Evolutionary conservation across 2,888 invertebrate species (phyloP), one percentile per base, ranked within the genome.

Genomic region (Acrobasis suavella): DNA sequence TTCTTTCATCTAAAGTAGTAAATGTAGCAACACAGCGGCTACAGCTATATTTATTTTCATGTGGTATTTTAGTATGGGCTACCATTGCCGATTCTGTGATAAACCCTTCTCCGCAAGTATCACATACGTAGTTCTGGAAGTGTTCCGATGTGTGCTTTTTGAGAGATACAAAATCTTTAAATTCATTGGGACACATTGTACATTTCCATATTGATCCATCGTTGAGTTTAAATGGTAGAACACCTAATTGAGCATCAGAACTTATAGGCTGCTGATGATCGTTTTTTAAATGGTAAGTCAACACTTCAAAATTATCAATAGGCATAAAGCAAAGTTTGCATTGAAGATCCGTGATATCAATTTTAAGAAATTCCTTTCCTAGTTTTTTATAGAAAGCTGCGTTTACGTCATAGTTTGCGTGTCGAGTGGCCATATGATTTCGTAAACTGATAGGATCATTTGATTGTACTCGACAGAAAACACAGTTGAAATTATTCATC

Each of bases 91-190:
- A 88, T 69, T 91, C 90, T 0, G 92, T 92, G 8, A 92, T 89
- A 64, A 91, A 91, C 0, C 92, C 92, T 69, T 90, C 90, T 0
- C 92, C 92, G 60, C 92, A 92, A 0, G 89, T 86, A 66, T 91
- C 91, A 65, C 92, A 92, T 9, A 92, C 92, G 64, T 90, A 91
- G 64, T 92, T 92, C 66, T 91, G 89, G 58, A 89, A 92, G 70
- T 92, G 92, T 66, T 85, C 85, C 0, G 86, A 77, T 0, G 91
- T 92, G 64, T 92, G 92, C 52, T 88, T 91, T 65, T 87, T 88
- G n/a, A 92, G 67, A 0, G 86, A 87, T 0, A 85, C 76, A 58
- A 91, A 91, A 68, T 91, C 89, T 77, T 89, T 87, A 56, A 92
- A 92, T 65, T 86, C 85, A 61, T 90, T 87, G 0, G 87, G 81